Percentiles rank a stretch among this genome's conserved stretches.
Conservation (phyloP, 2,888 invertebrate genomes). For the Capitulum mitella region DNA sequence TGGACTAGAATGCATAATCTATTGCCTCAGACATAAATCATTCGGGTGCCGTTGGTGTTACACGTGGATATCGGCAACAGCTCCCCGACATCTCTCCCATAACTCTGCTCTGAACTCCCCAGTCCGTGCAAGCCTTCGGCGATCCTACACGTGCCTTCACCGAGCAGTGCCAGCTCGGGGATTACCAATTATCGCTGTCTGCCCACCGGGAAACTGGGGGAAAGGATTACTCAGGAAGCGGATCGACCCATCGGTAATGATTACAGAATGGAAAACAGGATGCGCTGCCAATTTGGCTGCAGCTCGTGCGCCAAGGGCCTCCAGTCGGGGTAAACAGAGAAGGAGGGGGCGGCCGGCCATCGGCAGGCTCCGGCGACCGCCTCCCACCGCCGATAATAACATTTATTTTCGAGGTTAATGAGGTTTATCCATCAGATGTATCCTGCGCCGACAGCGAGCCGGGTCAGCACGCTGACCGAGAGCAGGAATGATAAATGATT, state of each 20-base stretch:
- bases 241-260: conserved; percentile 5
- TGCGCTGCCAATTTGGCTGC: background rate
- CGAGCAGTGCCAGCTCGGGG: background rate
- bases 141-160: no score
- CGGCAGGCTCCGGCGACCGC: background rate
- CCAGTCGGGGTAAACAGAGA: background rate
- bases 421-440: background rate
- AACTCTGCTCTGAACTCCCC: no score
- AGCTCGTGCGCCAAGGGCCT: background rate
- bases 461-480: background rate
- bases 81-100: no score
- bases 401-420: background rate
- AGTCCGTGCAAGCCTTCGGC: no score
- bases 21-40: no score
- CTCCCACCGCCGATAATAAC: background rate
- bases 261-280: background rate
- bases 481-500: background rate
- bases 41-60: no score
- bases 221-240: background rate
- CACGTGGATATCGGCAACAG: no score
- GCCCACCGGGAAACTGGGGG: no score
- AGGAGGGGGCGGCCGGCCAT: background rate
- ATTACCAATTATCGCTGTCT: background rate
- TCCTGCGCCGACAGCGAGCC: background rate
- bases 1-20: no score